These are phyloP conservation scores for Amphipoea oculea DNA, from an alignment of 2,888 invertebrate genomes.

Conservation along the genomic window DNA sequence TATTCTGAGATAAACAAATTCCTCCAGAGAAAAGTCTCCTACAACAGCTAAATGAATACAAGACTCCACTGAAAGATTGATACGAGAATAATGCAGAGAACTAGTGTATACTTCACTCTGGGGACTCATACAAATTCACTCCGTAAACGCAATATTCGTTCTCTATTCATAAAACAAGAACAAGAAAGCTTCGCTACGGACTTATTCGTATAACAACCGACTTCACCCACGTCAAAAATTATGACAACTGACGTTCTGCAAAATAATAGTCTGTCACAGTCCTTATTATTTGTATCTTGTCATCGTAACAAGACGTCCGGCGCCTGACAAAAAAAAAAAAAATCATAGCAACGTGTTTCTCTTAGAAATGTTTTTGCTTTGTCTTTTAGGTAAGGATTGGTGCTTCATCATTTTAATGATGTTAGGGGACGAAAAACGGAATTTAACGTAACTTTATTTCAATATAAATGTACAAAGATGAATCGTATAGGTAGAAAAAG, in stretches of 20 bases:
- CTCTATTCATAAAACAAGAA: constrained; percentile 62
- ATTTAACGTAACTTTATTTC: constrained; percentile 7
- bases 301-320: constrained; percentile 53
- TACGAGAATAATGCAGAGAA: constrained; percentile 40
- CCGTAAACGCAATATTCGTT: constrained; percentile 58
- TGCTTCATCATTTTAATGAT: constrained; percentile 50
- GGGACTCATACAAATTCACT: constrained; percentile 48
- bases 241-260: constrained; percentile 77
- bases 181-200: constrained; percentile 46
- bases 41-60: constrained; percentile 16
- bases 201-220: constrained; percentile 54
- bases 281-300: constrained; percentile 63
- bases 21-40: constrained; percentile 3
- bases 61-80: constrained; percentile 37
- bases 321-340: constrained; percentile 50
- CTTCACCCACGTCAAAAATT: constrained; percentile 75
- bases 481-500: not conserved
- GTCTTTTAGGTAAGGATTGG: constrained; percentile 33
- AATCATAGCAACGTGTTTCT: constrained; percentile 54
- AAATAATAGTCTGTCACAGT: constrained; percentile 67
- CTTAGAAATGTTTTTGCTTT: constrained; percentile 39
- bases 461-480: not conserved
- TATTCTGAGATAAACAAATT: not conserved
- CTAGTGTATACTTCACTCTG: constrained; percentile 6
- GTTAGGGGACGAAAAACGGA: not conserved